Conservation (phyloP, 2,888 invertebrate species). For the Melipona beecheii region DNA sequence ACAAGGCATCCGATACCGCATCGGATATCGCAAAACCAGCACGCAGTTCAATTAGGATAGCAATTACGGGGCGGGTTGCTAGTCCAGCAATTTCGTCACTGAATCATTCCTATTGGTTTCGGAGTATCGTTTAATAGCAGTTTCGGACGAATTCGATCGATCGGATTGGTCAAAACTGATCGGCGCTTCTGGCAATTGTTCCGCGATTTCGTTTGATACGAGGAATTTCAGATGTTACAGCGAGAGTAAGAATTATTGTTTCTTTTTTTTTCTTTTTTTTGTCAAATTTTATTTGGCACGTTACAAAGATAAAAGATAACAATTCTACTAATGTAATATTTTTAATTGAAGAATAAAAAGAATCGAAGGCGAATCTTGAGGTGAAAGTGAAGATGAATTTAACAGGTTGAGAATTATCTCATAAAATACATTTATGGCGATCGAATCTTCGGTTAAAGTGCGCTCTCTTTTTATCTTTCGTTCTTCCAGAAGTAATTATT, state of each 20-base stretch:
- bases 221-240: too few relatives aligned
- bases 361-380: too few relatives aligned
- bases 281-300: too few relatives aligned
- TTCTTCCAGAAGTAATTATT: neutral
- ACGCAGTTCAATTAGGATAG: conserved; percentile 65
- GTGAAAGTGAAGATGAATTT: too few relatives aligned
- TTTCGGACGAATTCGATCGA: neutral
- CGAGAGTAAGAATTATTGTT: too few relatives aligned
- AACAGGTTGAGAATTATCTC: too few relatives aligned
- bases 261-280: too few relatives aligned
- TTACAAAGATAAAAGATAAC: too few relatives aligned
- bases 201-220: neutral
- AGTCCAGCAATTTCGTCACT: conserved; percentile 66
- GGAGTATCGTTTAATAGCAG: neutral
- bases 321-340: too few relatives aligned
- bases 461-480: too few relatives aligned
- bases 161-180: neutral
- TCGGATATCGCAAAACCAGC: conserved; percentile 59
- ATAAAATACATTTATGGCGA: neutral
- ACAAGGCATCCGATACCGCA: conserved; percentile 56
- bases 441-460: neutral
- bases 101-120: conserved; percentile 11
- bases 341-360: too few relatives aligned
- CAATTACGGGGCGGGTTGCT: conserved; percentile 67
- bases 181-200: neutral